Base-by-base conservation (phyloP, 2,888 invertebrate genomes). In the Cephus pygmeus region DNA sequence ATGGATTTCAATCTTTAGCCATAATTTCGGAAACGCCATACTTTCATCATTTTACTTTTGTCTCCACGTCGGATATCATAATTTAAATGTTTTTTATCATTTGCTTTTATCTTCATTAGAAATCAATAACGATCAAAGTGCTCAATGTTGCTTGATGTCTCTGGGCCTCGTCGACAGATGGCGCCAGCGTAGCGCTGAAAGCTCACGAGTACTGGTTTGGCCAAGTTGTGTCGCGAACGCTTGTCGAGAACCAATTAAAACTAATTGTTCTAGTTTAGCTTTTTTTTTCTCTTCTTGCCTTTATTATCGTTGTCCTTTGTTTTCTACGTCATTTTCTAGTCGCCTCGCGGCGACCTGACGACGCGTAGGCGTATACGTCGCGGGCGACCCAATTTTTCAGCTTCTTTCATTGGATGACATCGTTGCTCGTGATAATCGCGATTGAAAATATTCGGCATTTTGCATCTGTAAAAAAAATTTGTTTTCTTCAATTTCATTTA, bases 241-340 rank as follows among this genome's bases (percentile, higher is more conserved):
- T 56, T 69, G 35, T 56, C 74, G 68, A 77, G 76, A 76, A 79
- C 75, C 78, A 79, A 81, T 81, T 79, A 79, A 79, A 81, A 81
- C 73, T 79, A 81, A 81, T 81, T 79, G 79, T 78, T 79, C 76
- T 76, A 79, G 78, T 79, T 77, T 80, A 78, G 76, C 79, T 68
- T 78, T 79, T 79, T 79, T 79, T 76, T 76, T 76, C 76, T 79
- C 69, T 69, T 3, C 11, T 69, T 73, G 34, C 73, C 71, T 77
- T 69, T 76, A n/a, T 74, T 77, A 73, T 73, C 73, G 11, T 75
- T 40, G 75, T 56, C 78, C 78, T 68, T 35, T 34, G 9, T 68
- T 15, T 68, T 69, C 69, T 31, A 33, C 34, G 33, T 6, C 69
- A 6, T 68, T 69, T 69, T 76, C 76, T 34, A 36, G 69, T 33